Evolutionary conservation across 2,113 vertebrate species (phyloP).

Genomic region (Ploceus nigricollis): DNA sequence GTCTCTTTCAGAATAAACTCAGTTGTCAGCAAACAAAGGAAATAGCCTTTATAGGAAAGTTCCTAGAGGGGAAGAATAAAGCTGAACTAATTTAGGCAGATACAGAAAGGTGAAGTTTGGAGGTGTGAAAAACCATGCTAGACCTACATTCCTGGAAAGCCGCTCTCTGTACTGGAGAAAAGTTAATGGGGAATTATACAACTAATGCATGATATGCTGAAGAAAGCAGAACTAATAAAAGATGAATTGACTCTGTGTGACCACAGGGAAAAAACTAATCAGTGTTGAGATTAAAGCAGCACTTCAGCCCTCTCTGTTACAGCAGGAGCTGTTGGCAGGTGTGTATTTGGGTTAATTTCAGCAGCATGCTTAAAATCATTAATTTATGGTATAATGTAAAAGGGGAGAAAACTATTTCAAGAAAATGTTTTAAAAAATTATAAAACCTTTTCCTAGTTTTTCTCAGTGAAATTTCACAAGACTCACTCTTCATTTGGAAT

Average conservation of each 20-base stretch:
- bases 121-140: not conserved
- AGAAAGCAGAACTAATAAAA: not conserved
- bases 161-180: not conserved
- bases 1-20: not conserved
- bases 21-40: not conserved
- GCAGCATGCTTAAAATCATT: not conserved
- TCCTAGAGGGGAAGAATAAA: not conserved
- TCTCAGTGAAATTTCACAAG: not conserved
- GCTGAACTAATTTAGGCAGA: not conserved
- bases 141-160: not conserved
- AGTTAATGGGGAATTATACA: not conserved
- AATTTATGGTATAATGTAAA: not conserved
- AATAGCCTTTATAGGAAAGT: not conserved
- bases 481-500: not conserved
- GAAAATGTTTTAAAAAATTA: not conserved
- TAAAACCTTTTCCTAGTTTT: not conserved
- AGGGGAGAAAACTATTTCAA: not conserved
- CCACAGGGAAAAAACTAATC: not conserved
- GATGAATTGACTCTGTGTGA: not conserved
- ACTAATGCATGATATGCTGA: not conserved
- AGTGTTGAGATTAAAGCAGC: not conserved
- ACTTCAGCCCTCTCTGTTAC: not conserved
- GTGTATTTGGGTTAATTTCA: not conserved
- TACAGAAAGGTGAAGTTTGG: not conserved
- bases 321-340: not conserved